These are phyloP conservation scores for Schizotus pectinicornis DNA, from an alignment of 2,888 invertebrate species.

Conservation along the genomic window DNA sequence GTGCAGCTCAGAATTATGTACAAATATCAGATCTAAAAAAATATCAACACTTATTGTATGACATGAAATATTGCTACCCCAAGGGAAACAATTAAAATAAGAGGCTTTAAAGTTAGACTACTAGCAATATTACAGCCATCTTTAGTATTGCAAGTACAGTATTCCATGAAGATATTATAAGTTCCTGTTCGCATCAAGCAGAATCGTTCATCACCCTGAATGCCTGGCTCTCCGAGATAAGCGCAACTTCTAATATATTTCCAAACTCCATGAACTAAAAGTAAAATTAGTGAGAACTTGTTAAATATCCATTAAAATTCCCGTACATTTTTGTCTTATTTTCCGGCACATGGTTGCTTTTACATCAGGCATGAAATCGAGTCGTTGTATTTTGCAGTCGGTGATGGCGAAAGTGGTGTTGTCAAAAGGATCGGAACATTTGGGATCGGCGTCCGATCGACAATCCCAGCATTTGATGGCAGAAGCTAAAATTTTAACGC, in stretches of 20 bases:
- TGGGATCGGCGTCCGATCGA: constrained; percentile 85
- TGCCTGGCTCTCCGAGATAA: constrained; percentile 88
- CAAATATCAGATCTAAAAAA: too few species aligned
- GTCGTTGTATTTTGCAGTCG: constrained; percentile 61
- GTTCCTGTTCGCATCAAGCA: constrained; percentile 90
- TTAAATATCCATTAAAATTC: neutral
- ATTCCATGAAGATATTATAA: constrained; percentile 92
- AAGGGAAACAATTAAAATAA: constrained; percentile 23
- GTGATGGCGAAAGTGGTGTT: constrained; percentile 86
- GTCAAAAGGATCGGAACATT: constrained; percentile 92
- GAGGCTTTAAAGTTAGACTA: constrained; percentile 4
- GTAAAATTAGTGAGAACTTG: constrained; percentile 1
- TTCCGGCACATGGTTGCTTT: constrained; percentile 88
- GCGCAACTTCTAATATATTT: constrained; percentile 88
- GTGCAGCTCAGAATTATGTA: too few species aligned
- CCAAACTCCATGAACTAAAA: constrained; percentile 85
- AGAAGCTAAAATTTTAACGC: constrained; percentile 61
- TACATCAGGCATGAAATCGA: constrained; percentile 72
- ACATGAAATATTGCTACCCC: constrained; percentile 2
- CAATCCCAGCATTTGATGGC: constrained; percentile 91
- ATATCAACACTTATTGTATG: neutral
- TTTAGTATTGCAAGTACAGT: constrained; percentile 91
- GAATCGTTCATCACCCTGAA: constrained; percentile 87
- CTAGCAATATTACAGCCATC: constrained; percentile 84
- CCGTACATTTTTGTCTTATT: constrained; percentile 84